Base-by-base conservation (phyloP, 1,140 invertebrate species). In the Zaprionus taronus region DNA sequence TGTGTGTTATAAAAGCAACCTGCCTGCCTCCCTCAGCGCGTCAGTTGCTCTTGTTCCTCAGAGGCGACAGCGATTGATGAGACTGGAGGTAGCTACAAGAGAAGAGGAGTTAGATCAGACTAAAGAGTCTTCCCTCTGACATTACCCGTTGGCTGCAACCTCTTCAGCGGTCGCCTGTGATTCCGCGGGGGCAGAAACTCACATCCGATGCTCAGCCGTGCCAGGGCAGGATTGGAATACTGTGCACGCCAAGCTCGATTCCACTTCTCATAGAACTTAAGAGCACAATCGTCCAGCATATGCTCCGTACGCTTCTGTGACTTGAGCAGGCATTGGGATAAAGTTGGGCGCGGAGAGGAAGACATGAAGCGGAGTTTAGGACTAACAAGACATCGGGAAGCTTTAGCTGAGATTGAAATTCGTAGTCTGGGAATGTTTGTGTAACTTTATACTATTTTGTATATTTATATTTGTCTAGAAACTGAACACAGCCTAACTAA, bases 51-150 rank as follows among this genome's bases (percentile, higher is more conserved):
- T 2, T 17, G 36, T 49, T 53, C 11, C 15, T 68, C 34, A 89
- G 41, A 89, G 58, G 56, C 83, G 84, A 57, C 57, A 78, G 67
- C 81, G 70, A 20, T 62, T 61, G 44, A 28, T 17, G 14, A 71
- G 41, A 15, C 49, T 24, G 11, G 80, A 61, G 12, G 41, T 51
- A 17, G 51, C 77, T 77, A 72, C 9, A 31, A 47, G 57, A 38
- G 7, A 61, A 6, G 9, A 36, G 12, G 31, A 14, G 6, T 20
- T 51, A 63, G 36, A 49, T n/a, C 20, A 55, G 4, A 53, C 26
- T 1, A 9, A 51, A 9, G 2, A 11, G 31, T 24, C 22, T 34
- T 60, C 26, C 1, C 28, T 11, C 6, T 28, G 34, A 28, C 53
- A 56, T 67, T 84, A 71, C 78, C 81, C 0, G 56, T 7, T 0